Percentiles rank a stretch among this genome's conserved stretches.
phyloP scores from a whole-genome alignment of 2,797 vertebrate species.

The Lates japonicus region DNA sequence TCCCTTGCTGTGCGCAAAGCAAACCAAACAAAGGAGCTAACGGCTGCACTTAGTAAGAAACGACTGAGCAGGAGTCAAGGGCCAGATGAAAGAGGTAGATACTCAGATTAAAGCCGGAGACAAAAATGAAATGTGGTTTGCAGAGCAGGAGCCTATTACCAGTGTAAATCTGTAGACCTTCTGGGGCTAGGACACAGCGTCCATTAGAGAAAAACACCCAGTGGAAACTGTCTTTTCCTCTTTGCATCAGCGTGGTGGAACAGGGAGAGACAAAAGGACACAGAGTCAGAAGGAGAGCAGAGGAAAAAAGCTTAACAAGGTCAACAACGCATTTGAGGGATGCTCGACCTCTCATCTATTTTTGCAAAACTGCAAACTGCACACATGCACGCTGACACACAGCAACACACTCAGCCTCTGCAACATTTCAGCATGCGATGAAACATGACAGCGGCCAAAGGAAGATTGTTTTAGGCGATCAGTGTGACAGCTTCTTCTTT shows the following conservation, averaged over 20 bases:
- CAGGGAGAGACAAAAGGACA: conserved; percentile 62
- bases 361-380: conserved; percentile 37
- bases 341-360: conserved; percentile 60
- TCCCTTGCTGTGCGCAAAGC: conserved; percentile 45
- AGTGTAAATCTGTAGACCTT: conserved; percentile 53
- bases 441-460: conserved; percentile 68
- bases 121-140: conserved; percentile 23
- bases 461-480: conserved; percentile 54
- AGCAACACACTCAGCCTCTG: conserved; percentile 23
- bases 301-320: conserved; percentile 69
- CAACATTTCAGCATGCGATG: conserved; percentile 44
- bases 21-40: conserved; percentile 57
- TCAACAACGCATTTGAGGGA: conserved; percentile 75
- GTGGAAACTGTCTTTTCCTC: conserved; percentile 68
- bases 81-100: conserved; percentile 29
- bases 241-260: conserved; percentile 64
- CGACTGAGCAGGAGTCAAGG: conserved; percentile 40
- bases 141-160: conserved; percentile 41
- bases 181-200: conserved; percentile 24
- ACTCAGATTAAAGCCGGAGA: conserved; percentile 24
- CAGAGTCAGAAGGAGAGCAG: conserved; percentile 47
- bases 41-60: conserved; percentile 41
- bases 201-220: conserved; percentile 66
- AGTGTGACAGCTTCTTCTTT: conserved; percentile 53
- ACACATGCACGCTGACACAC: conserved; percentile 21